These are phyloP conservation scores for Caenorhabditis macrosperma DNA, from an alignment of 2,888 invertebrate species.

Conservation along the genomic window DNA sequence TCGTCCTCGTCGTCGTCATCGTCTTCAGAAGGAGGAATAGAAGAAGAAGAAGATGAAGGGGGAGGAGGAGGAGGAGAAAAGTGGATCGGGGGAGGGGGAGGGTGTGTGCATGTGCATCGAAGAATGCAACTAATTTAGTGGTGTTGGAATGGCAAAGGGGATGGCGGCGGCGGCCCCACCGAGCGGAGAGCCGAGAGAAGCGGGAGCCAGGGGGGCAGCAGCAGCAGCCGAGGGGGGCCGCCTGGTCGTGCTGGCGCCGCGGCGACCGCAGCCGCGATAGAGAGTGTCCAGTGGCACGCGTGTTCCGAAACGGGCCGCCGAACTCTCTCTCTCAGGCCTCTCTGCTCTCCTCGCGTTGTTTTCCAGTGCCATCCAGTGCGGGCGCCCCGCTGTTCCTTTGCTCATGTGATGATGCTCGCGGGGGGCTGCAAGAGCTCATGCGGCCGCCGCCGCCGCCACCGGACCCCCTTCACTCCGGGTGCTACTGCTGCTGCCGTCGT, in stretches of 20 bases:
- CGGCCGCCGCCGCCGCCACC: too few species aligned
- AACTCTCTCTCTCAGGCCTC: slow-evolving; percentile 40
- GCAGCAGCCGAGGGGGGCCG: slow-evolving; percentile 4
- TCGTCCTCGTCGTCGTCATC: too few species aligned
- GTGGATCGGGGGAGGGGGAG: background rate
- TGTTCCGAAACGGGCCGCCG: background rate
- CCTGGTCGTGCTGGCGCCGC: slow-evolving; percentile 37
- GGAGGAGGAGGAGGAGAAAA: background rate
- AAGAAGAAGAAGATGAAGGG: background rate
- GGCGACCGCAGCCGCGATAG: too few species aligned
- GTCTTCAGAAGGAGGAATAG: background rate
- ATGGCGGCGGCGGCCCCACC: too few species aligned
- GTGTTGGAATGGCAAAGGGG: slow-evolving; percentile 4
- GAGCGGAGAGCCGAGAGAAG: background rate
- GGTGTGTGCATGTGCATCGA: background rate
- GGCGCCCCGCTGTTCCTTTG: background rate
- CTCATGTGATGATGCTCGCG: slow-evolving; percentile 29
- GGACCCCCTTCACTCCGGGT: too few species aligned
- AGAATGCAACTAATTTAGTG: slow-evolving; percentile 56
- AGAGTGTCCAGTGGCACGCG: background rate
- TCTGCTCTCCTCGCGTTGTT: slow-evolving; percentile 17
- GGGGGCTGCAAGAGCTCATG: background rate
- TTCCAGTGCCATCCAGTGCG: slow-evolving; percentile 56
- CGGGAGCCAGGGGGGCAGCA: background rate
- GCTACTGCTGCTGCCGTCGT: background rate